These are phyloP conservation scores for Herminia tarsipennalis DNA, from an alignment of 2,888 invertebrate species.

Conservation along the genomic window DNA sequence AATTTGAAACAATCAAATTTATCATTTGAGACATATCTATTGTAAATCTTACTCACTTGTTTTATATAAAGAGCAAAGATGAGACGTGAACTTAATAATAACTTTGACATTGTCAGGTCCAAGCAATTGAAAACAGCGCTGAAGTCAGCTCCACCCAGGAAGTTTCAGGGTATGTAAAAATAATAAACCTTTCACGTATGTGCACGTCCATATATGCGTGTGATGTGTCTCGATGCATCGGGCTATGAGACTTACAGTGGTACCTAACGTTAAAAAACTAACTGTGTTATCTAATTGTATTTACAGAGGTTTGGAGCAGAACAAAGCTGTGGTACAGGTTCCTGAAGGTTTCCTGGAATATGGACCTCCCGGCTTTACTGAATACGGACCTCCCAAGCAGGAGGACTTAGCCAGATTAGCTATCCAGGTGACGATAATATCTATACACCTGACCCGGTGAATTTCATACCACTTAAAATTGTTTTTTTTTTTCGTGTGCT, in stretches of 20 bases:
- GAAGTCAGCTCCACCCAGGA: constrained; percentile 47
- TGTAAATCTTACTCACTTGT: constrained; percentile 6
- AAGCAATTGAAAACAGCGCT: constrained; percentile 23
- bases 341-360: constrained; percentile 79
- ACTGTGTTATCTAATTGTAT: background rate
- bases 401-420: constrained; percentile 46
- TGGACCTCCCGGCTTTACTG: constrained; percentile 77
- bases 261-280: too few relatives aligned
- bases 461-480: too few relatives aligned
- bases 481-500: too few relatives aligned
- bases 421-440: constrained; percentile 54
- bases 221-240: background rate
- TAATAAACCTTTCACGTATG: too few relatives aligned
- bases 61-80: too few relatives aligned
- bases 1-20: too few relatives aligned
- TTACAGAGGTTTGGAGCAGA: constrained; percentile 53
- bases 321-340: too few relatives aligned
- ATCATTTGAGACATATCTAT: too few relatives aligned
- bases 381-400: constrained; percentile 75
- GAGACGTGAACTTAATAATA: too few relatives aligned
- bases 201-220: too few relatives aligned
- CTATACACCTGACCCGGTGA: too few relatives aligned
- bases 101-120: constrained; percentile 29
- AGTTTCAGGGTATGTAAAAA: constrained; percentile 57
- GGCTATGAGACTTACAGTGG: background rate